Conservation (phyloP, 2,113 vertebrate species). For the Grallaria varia region DNA sequence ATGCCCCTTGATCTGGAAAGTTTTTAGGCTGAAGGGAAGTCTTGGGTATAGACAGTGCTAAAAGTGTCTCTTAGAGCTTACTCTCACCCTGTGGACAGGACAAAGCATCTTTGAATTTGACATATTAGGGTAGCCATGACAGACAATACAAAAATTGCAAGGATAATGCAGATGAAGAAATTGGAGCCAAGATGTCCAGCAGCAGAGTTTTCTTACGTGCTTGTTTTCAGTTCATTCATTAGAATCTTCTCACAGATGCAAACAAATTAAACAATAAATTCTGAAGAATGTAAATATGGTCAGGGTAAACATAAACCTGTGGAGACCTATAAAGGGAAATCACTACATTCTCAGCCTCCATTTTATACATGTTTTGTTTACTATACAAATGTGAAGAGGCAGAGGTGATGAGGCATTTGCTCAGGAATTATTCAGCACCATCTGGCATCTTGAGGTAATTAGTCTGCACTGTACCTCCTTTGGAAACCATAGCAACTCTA, state of each 20-base stretch:
- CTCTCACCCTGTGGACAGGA: neutral
- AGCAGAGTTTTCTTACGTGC: neutral
- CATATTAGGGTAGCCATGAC: neutral
- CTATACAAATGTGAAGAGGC: slow-evolving; percentile 28
- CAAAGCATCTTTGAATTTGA: neutral
- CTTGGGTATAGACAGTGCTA: neutral
- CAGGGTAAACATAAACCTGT: neutral
- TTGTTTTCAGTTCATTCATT: slow-evolving; percentile 1
- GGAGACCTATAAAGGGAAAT: slow-evolving; percentile 42
- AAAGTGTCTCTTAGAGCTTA: neutral
- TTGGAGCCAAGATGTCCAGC: neutral
- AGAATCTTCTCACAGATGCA: slow-evolving; percentile 15
- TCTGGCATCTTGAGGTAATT: slow-evolving; percentile 41
- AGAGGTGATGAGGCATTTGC: slow-evolving; percentile 46
- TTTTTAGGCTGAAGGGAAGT: neutral
- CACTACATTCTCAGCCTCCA: slow-evolving; percentile 33
- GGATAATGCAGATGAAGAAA: neutral
- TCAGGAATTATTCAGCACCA: slow-evolving; percentile 48
- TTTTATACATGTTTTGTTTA: slow-evolving; percentile 64
- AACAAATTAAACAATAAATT: slow-evolving; percentile 14
- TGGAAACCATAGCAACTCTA: slow-evolving; percentile 46
- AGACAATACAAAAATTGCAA: neutral
- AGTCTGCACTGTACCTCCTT: slow-evolving; percentile 8
- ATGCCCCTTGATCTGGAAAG: neutral
- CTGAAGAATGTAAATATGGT: slow-evolving; percentile 36